Evolutionary conservation across 1,140 invertebrate species (phyloP), one percentile per base, ranked within the genome.

Genomic region (Pantala flavescens): DNA sequence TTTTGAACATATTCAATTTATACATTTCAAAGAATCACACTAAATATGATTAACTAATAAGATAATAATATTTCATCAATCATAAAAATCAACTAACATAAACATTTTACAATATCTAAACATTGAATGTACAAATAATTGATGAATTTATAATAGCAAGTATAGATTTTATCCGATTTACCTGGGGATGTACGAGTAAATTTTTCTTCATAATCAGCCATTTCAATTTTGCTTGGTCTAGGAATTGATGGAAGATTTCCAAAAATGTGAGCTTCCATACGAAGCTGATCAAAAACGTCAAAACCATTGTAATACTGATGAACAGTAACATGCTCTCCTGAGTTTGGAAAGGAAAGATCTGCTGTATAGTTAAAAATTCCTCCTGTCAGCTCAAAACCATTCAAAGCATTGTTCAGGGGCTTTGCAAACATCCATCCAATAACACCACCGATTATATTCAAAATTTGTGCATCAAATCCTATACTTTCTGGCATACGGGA

Each of bases 391-490:
- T 93, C 88, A 80, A 95, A 98, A 55, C 96, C 96, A 83, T 98
- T 98, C 43, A 87, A 85, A 0, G 90, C 90, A 12, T 86, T 83
- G 5, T 86, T 87, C 23, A 88, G 84, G 0, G 91, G 89, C 79
- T 91, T 91, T 9, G 96, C 94, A 82, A 98, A 98, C 0, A 98
- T 82, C 93, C 95, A 98, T 12, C 93, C 94, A 72, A 97, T 90
- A 0, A 93, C 87, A 23, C 87, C 87, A 5, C 93, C 93, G 7
- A 98, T 81, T 7, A 91, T 87, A 75, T 90, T 88, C 0, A 97
- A 83, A 23, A 93, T 86, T 80, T 96, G 93, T 76, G 97, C 84
- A 78, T 91, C 89, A 21, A 86, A 87, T 0, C 94, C 96, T 42
- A 96, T 84, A 21, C 85, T 82, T 19, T 86, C 81, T 0, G 90